Evolutionary conservation across 2,797 vertebrate species (phyloP).

Genomic region (Danio kyathit): DNA sequence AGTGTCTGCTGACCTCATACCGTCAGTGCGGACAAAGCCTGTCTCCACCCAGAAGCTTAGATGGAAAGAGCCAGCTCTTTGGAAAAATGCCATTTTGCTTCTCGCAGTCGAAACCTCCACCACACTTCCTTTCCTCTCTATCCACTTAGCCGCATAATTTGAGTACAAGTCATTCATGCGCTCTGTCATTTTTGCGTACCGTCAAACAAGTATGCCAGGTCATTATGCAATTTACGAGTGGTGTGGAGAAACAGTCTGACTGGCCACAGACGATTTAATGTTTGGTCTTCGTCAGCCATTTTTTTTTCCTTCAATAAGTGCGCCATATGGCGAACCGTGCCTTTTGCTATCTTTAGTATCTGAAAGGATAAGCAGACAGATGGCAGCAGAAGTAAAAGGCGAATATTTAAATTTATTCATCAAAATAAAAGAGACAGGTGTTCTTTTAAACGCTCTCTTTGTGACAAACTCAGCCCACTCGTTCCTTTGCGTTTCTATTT

Average conservation of each 20-base stretch:
- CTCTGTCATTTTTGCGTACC: conserved; percentile 29
- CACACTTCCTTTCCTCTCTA: conserved; percentile 1
- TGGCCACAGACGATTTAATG: conserved; percentile 40
- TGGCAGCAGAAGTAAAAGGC: conserved; percentile 27
- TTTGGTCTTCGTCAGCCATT: conserved; percentile 44
- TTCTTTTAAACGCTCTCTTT: conserved; percentile 45
- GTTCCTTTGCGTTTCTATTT: conserved; percentile 18
- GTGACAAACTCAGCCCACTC: conserved; percentile 44
- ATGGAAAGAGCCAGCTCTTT: conserved; percentile 33
- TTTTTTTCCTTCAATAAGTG: conserved; percentile 39
- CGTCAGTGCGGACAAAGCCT: conserved; percentile 31
- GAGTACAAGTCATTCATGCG: conserved; percentile 33
- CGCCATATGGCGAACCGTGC: conserved; percentile 37
- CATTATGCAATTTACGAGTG: conserved; percentile 38
- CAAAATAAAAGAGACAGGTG: conserved; percentile 43
- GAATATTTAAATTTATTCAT: conserved; percentile 37
- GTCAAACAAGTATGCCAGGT: conserved; percentile 30
- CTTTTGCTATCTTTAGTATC: conserved; percentile 39
- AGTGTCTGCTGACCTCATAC: conserved; percentile 49
- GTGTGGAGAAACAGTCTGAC: conserved; percentile 35
- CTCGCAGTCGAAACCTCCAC: not conserved
- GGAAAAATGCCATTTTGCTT: conserved; percentile 40
- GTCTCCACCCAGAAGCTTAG: conserved; percentile 38
- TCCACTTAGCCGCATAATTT: conserved; percentile 29
- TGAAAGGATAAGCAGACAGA: conserved; percentile 42